Conservation (phyloP, 2,888 invertebrate genomes). For the Cremastinae sp. region DNA sequence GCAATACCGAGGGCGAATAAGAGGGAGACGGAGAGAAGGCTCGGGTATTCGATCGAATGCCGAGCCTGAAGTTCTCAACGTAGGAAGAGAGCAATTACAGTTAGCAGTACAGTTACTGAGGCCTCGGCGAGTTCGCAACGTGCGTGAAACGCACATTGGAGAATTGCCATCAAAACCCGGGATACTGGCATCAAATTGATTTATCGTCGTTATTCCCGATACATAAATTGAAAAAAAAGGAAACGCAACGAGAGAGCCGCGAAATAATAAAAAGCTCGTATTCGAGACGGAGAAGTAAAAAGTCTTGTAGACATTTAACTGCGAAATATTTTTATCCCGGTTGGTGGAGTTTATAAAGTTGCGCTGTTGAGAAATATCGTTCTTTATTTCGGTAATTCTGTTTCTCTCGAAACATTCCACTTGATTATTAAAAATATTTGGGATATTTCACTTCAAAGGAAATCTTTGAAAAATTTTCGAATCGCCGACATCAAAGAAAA, state of each 20-base stretch:
- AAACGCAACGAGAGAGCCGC: not conserved
- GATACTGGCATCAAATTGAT: conserved; percentile 29
- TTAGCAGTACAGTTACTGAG: conserved; percentile 52
- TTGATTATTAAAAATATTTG: no score
- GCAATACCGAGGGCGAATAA: conserved; percentile 16
- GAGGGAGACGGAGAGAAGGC: conserved; percentile 22
- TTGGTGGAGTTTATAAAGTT: not conserved
- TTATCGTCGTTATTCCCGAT: conserved; percentile 40
- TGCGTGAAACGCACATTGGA: conserved; percentile 34
- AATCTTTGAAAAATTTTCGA: no score
- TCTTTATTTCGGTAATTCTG: no score
- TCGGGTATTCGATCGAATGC: conserved; percentile 56
- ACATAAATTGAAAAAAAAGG: conserved; percentile 9
- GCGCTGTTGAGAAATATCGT: no score
- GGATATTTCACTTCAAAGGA: no score
- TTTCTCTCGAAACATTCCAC: no score
- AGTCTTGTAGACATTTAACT: not conserved
- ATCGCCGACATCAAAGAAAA: no score
- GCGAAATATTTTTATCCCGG: not conserved
- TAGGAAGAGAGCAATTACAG: conserved; percentile 67
- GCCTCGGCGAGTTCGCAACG: conserved; percentile 24
- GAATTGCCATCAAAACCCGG: conserved; percentile 44
- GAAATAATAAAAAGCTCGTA: not conserved
- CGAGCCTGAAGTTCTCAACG: conserved; percentile 54
- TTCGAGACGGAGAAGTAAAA: not conserved